These are phyloP conservation scores for Danio tinwini DNA, from an alignment of 2,797 vertebrate genomes.

Conservation along the genomic window DNA sequence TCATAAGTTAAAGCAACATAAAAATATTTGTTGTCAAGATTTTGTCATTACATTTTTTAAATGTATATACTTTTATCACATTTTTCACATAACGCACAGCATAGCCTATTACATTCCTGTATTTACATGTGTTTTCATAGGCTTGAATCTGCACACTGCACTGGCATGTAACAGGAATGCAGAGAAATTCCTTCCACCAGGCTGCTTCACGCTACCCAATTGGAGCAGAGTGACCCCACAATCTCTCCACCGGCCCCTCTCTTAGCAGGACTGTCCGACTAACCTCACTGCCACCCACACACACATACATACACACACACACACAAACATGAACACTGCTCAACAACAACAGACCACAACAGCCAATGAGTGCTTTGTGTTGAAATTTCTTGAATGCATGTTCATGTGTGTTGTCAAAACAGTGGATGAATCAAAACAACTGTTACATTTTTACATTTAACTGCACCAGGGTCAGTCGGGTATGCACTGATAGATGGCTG, in stretches of 20 bases:
- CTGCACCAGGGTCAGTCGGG: too few relatives aligned
- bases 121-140: background rate
- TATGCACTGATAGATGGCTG: too few relatives aligned
- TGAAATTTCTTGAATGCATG: background rate
- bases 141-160: constrained; percentile 37
- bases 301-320: background rate
- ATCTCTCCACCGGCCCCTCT: constrained; percentile 40
- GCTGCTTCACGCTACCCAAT: constrained; percentile 44
- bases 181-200: constrained; percentile 62
- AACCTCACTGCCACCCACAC: constrained; percentile 13
- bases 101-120: background rate
- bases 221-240: constrained; percentile 29
- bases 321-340: background rate
- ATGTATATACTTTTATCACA: too few relatives aligned
- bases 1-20: too few relatives aligned
- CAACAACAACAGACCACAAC: background rate
- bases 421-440: too few relatives aligned
- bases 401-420: too few relatives aligned
- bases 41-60: too few relatives aligned
- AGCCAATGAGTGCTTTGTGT: background rate
- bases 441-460: too few relatives aligned
- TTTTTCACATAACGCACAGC: background rate
- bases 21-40: too few relatives aligned
- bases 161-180: constrained; percentile 65
- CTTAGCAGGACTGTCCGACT: constrained; percentile 48